Evolutionary conservation across 2,113 vertebrate genomes (phyloP), one percentile per base, ranked within the genome.

Genomic region (Coreoperca whiteheadi): DNA sequence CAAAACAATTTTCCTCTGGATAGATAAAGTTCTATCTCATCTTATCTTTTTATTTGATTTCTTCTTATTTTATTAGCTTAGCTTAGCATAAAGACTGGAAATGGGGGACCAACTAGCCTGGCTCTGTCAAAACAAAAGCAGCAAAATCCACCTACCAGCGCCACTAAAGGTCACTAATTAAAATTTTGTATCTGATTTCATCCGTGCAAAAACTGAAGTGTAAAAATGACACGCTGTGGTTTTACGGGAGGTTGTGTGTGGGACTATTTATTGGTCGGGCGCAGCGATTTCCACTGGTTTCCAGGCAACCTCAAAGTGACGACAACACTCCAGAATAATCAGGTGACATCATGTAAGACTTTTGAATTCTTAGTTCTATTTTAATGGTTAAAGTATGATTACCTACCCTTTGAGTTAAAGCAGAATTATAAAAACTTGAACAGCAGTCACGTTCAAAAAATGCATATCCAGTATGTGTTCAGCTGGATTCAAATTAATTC

Each of bases 41-140:
- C 4, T 46, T n/a, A n/a, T n/a, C n/a, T n/a, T n/a, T n/a, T n/a
- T n/a, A n/a, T n/a, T n/a, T n/a, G n/a, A n/a, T n/a, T n/a, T n/a
- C n/a, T n/a, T n/a, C n/a, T n/a, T 16, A 46, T 46, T 16, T 15
- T 46, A 21, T 32, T 48, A 48, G 6, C 56, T n/a, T 71, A 71
- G 69, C 73, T 63, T 51, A 63, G 57, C 57, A 25, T 63, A 37
- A 63, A 34, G 73, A 14, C 39, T 48, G 8, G 54, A 43, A 14
- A 20, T 15, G 4, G 18, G 6, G 21, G n/a, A 34, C 23, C 63
- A 16, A 6, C 37, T 15, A 25, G 23, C 23, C 21, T 6, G 2
- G 37, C 37, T 28, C 64, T 6, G 65, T 67, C 43, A 25, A 73
- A 73, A 59, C 15, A 6, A 59, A 20, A 23, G 39, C 15, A 60